phyloP scores from a whole-genome alignment of 2,797 vertebrate species.

The Saxicola maurus region DNA sequence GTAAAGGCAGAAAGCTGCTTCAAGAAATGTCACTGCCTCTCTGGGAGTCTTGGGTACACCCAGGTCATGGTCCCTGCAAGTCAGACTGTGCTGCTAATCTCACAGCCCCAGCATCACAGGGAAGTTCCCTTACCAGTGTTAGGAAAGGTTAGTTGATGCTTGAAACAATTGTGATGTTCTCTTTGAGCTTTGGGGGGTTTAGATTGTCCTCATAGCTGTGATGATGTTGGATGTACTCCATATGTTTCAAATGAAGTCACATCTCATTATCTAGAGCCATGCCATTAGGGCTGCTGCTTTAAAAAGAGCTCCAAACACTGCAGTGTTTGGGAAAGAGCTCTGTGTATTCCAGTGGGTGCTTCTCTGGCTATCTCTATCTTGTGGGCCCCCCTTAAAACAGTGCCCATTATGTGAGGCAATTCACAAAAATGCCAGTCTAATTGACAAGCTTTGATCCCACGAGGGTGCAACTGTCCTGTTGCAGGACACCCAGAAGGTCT shows the following conservation, averaged over 20 bases:
- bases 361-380: not conserved
- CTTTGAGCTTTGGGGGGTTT: not conserved
- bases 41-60: not conserved
- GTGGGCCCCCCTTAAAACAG: not conserved
- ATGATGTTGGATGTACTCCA: not conserved
- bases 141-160: not conserved
- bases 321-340: not conserved
- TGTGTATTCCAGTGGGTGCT: not conserved
- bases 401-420: not conserved
- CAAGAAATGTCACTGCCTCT: not conserved
- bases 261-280: not conserved
- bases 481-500: not conserved
- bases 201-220: not conserved
- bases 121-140: not conserved
- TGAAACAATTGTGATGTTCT: not conserved
- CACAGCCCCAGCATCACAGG: not conserved
- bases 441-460: fast-evolving
- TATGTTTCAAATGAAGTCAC: not conserved
- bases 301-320: not conserved
- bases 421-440: not conserved
- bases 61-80: not conserved
- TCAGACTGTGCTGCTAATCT: not conserved
- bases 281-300: not conserved
- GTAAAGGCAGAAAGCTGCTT: conserved; percentile 18
- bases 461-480: not conserved